These are phyloP conservation scores for Brachyrhaphis roseni DNA, from an alignment of 2,797 vertebrate species.

Conservation along the genomic window DNA sequence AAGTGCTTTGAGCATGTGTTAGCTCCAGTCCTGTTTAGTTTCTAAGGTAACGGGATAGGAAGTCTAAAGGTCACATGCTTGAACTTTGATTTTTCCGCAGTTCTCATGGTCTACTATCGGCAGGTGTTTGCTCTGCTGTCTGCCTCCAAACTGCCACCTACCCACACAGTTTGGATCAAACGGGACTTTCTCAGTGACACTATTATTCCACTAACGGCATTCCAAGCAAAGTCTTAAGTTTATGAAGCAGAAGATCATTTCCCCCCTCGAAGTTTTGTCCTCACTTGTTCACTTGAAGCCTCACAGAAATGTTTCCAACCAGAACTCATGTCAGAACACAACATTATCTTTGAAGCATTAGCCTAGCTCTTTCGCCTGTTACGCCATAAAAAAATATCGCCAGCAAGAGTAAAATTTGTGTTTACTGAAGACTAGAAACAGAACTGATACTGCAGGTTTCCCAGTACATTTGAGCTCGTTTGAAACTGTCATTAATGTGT, in stretches of 20 bases:
- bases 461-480: no score
- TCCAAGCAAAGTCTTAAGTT: background rate
- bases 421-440: no score
- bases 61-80: background rate
- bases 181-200: background rate
- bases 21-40: background rate
- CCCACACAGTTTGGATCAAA: background rate
- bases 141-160: background rate
- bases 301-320: background rate
- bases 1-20: background rate
- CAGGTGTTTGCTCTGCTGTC: background rate
- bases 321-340: background rate
- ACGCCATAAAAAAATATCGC: background rate
- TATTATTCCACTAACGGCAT: background rate
- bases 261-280: no score
- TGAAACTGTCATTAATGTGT: no score
- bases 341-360: background rate
- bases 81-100: background rate
- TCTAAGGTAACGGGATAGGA: background rate
- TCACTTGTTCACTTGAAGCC: no score
- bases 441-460: no score
- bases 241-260: background rate
- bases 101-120: background rate
- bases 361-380: background rate
- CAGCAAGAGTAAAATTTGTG: background rate